Evolutionary conservation across 2,888 invertebrate genomes (phyloP), one percentile per base, ranked within the genome.

Genomic region (Coleophora deauratella): DNA sequence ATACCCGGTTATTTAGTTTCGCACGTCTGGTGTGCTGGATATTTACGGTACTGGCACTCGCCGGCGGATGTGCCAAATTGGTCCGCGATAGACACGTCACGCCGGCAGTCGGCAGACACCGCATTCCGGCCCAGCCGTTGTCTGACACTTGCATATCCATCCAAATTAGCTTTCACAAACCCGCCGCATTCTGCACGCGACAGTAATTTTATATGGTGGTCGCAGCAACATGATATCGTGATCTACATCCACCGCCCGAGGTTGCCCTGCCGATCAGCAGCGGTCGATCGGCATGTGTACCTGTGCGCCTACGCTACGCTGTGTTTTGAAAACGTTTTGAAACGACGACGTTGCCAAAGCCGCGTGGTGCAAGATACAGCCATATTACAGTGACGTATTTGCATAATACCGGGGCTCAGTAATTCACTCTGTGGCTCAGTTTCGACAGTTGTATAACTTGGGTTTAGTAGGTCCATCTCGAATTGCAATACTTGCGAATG

Each of bases 51-150:
- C 51, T 70, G 75, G 70, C 78, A 70, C 63, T 67, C 70, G 67
- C 57, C 65, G 61, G 76, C 84, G 82, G 84, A 84, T 84, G 82
- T 84, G 84, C 84, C 84, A 84, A 85, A 84, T 81, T 67, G 66
- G 77, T 79, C 62, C 71, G 72, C 71, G 72, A 68, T 72, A 73
- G 78, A 76, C 76, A 59, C 54, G 46, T 62, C 67, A 53, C 52
- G 49, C 38, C 70, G 76, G 66, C 72, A 69, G 67, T 73, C 79
- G 78, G 80, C 68, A 81, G 80, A 80, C 81, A 78, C 76, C 79
- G 79, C 82, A 78, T 81, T 59, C 82, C 82, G 65, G 69, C 70
- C 75, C 73, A 75, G 78, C 78, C 80, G 74, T n/a, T n/a, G n/a
- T 50, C 69, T 65, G 66, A 55, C 62, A 56, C 56, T 65, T 69